Conservation (phyloP, 2,113 vertebrate species). For the Megaceryle maxima region DNA sequence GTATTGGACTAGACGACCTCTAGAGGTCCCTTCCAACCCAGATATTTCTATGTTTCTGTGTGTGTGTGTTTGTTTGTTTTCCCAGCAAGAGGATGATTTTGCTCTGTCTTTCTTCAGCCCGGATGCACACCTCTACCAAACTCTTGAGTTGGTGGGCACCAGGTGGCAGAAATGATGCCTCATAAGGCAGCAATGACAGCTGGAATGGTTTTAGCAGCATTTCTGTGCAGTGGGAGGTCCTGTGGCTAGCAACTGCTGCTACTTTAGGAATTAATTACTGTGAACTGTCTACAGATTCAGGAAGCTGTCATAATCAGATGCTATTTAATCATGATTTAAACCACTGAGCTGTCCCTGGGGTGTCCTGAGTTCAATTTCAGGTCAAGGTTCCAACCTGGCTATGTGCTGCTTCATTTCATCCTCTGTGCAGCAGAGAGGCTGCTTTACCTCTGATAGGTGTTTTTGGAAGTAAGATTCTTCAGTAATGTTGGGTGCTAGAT, state of each 20-base stretch:
- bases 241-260: accelerated
- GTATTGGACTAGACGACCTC: too few species aligned
- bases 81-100: background rate
- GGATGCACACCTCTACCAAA: background rate
- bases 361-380: background rate
- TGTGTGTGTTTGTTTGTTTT: accelerated
- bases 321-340: background rate
- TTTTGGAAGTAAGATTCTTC: background rate
- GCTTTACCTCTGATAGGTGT: accelerated
- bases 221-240: background rate
- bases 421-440: background rate
- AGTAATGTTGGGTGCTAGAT: accelerated
- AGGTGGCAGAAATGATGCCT: background rate
- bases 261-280: background rate
- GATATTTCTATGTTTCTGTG: too few species aligned
- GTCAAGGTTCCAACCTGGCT: background rate
- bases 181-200: background rate
- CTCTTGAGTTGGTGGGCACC: background rate
- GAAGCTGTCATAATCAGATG: background rate
- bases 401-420: background rate
- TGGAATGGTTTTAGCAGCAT: background rate
- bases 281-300: background rate
- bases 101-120: background rate
- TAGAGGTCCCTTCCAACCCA: too few species aligned
- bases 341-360: background rate